Base-by-base conservation (phyloP, 2,113 vertebrate genomes). In the Podarcis cretensis region DNA sequence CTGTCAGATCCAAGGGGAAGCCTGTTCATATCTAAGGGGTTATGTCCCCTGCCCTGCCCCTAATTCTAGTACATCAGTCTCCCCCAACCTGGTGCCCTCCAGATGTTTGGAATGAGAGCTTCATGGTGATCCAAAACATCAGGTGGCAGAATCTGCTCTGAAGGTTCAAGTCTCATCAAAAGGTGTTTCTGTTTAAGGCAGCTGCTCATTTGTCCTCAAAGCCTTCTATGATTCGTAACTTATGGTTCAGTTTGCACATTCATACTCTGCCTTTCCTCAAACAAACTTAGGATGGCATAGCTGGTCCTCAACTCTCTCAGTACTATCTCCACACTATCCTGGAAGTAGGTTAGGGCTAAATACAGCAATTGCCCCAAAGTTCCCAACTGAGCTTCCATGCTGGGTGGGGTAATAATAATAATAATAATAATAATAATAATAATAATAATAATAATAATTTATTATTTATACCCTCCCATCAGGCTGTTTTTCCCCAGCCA, bases 1-100 rank as follows among this genome's bases (percentile, higher is more conserved):
- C 85, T 90, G 89, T 93, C 86, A 95, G 95, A 92, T 94, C 94
- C 90, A 91, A 94, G 93, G 79, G 86, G 89, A 94, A 93, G 87
- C 83, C 89, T 90, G 85, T 91, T 96, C 88, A 93, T 91, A 95
- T 84, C 89, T 92, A 93, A 94, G 57, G 63, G 25, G 3, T 7
- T 7, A 37, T 35, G 6, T 40, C 16, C 2, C 25, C 65, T 5
- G 7, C 10, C 14, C 71, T 37, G 16, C 10, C 76, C 57, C 57
- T 94, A 87, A 37, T 87, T 91, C 86, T 81, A 18, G 54, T 90
- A 87, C 25, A 43, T 30, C 69, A 71, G 75, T 40, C 32, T 30
- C 89, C 18, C 59, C 59, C 16, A 18, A 63, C 16, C 59, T 63
- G 59, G 59, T 63, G 59, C 59, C 59, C 59, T 63, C 14, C 18